Evolutionary conservation across 2,113 vertebrate genomes (phyloP), one percentile per base, ranked within the genome.

Genomic region (Candoia aspera): DNA sequence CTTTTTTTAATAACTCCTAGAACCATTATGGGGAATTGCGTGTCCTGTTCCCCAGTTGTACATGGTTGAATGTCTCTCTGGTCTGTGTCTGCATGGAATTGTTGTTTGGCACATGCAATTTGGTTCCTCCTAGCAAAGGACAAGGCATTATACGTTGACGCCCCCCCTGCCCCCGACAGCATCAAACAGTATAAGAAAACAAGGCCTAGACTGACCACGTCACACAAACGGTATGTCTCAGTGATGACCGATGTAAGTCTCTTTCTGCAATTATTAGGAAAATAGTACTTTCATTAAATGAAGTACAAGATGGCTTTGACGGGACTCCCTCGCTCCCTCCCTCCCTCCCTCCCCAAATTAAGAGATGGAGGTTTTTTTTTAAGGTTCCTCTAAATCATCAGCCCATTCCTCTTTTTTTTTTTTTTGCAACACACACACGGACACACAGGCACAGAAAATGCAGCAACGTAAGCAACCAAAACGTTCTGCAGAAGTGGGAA

Each of bases 221-320:
- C 0, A 8, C 17, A 4, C 79, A 3, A 19, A n/a, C 59, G 59
- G 37, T 85, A 33, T 83, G 1, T 1, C 0, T 8, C 37, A 0
- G 37, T 79, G 73, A 1, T 11, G 55, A 1, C 8, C 29, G 8
- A 60, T 42, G 87, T 58, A 55, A 53, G 19, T 53, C 24, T 1
- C 9, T 4, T 0, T 62, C 88, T 83, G 84, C 33, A 46, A 37
- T 37, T 89, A 46, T 5, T 83, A 87, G 55, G 21, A n/a, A 2
- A 85, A 54, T 57, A 64, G 2, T 94, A 92, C 88, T 87, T 79
- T 88, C 9, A 64, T 24, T 0, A 62, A 90, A 92, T 88, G 0
- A 33, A 33, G 42, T 23, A 42, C 58, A 62, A 90, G 90, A 60
- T 87, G 84, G 62, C 86, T 91, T 59, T 6, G 92, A 86, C 92